These are phyloP conservation scores for Eulemur rubriventer DNA, from an alignment of 2,797 vertebrate genomes.

Conservation along the genomic window DNA sequence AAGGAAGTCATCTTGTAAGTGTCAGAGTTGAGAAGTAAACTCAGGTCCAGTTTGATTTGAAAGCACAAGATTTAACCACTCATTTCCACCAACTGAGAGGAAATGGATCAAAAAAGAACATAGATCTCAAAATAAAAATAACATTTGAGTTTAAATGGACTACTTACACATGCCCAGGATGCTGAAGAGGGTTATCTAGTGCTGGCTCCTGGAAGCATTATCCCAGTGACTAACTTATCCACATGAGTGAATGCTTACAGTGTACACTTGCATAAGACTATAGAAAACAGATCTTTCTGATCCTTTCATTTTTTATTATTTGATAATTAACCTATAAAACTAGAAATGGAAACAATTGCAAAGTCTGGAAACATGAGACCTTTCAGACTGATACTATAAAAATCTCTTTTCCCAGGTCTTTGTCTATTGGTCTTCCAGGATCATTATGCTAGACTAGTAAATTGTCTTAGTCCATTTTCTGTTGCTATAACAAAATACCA, in stretches of 20 bases:
- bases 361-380: neutral
- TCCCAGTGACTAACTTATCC: neutral
- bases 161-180: neutral
- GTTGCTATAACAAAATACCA: neutral
- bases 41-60: neutral
- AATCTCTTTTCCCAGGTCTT: constrained; percentile 10
- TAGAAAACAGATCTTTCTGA: neutral
- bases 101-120: neutral
- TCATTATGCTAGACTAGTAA: neutral
- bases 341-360: neutral
- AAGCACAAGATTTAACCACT: neutral
- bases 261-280: neutral
- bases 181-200: neutral
- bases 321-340: neutral
- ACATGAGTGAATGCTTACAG: neutral
- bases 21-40: neutral
- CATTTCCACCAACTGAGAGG: neutral
- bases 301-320: neutral
- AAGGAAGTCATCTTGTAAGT: neutral
- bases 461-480: neutral
- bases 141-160: neutral
- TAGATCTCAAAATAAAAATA: neutral
- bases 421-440: neutral
- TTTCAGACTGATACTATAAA: neutral
- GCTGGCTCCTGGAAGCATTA: neutral